A percentile compares a stretch with the other conserved stretches of the same genome.
Conservation (phyloP, 2,888 invertebrate species). For the Atethmia centrago region DNA sequence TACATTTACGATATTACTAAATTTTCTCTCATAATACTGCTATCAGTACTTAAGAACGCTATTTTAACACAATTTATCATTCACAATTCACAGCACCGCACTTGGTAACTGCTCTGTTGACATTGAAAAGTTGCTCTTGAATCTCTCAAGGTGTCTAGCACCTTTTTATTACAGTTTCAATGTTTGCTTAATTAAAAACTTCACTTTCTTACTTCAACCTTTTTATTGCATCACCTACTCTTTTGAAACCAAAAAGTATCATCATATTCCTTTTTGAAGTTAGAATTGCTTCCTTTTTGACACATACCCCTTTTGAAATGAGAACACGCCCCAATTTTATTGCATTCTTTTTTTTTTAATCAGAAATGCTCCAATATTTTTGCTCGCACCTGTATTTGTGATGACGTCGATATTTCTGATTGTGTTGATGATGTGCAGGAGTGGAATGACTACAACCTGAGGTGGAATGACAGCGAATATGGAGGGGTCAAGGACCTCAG, state of each 20-base stretch:
- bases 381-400: constrained; percentile 48
- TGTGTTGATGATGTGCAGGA: constrained; percentile 92
- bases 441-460: constrained; percentile 99
- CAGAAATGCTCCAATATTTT: constrained; percentile 62
- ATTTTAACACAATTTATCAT: constrained; percentile 55
- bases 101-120: constrained; percentile 54
- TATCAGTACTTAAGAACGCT: constrained; percentile 42
- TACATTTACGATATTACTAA: constrained; percentile 29
- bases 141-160: constrained; percentile 38
- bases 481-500: constrained; percentile 98
- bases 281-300: neutral
- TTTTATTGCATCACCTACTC: constrained; percentile 5
- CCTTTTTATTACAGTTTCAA: constrained; percentile 35
- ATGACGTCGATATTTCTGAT: constrained; percentile 66
- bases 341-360: constrained; percentile 31
- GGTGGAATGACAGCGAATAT: constrained; percentile 98
- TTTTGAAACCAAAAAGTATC: constrained; percentile 5
- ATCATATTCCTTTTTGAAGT: neutral
- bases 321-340: constrained; percentile 3
- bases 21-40: constrained; percentile 21
- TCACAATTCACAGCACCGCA: constrained; percentile 66
- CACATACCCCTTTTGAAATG: constrained; percentile 17
- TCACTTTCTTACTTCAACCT: constrained; percentile 10
- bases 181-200: constrained; percentile 29
- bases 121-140: constrained; percentile 51